Evolutionary conservation across 2,888 invertebrate species (phyloP), one percentile per base, ranked within the genome.

Genomic region (Plagiodera versicolora): DNA sequence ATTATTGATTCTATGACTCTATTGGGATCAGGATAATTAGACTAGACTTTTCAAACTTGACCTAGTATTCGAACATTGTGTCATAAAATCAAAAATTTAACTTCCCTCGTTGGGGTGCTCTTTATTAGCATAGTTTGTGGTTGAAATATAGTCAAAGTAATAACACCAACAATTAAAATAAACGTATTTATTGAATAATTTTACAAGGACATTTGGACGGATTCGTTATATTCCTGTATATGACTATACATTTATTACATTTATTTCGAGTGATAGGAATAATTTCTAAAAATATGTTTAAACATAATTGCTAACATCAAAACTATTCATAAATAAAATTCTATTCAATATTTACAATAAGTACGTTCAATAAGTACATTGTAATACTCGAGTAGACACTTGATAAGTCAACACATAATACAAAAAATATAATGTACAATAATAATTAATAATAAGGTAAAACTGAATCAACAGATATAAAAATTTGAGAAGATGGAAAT

Each of bases 131-230:
- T n/a, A n/a, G n/a, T n/a, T n/a, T n/a, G n/a, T n/a, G n/a, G n/a
- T n/a, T n/a, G n/a, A n/a, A n/a, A n/a, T 5, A 24, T 24, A 24
- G 6, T 24, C 6, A 6, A 24, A 24, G 6, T 24, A 17, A 14
- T 44, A 51, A 57, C 30, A 56, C 19, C 19, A 47, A 58, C 16
- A 32, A 35, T 17, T 51, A 54, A 59, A 59, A 60, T 61, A 50
- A 61, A 64, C 52, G 61, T 64, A 66, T 64, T 63, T 68, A 62
- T 68, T 67, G 39, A 61, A 55, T 60, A 53, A 57, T 39, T 46
- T 58, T 59, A 55, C 56, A 62, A 57, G 60, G 52, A 68, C 53
- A 67, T 61, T 67, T 68, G 73, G 75, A 75, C 75, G 75, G 75
- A 75, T 71, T 71, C 70, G 69, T 74, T 73, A 65, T 62, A 57